These are phyloP conservation scores for Thaumetopoea pityocampa DNA, from an alignment of 1,140 invertebrate genomes.

Conservation along the genomic window DNA sequence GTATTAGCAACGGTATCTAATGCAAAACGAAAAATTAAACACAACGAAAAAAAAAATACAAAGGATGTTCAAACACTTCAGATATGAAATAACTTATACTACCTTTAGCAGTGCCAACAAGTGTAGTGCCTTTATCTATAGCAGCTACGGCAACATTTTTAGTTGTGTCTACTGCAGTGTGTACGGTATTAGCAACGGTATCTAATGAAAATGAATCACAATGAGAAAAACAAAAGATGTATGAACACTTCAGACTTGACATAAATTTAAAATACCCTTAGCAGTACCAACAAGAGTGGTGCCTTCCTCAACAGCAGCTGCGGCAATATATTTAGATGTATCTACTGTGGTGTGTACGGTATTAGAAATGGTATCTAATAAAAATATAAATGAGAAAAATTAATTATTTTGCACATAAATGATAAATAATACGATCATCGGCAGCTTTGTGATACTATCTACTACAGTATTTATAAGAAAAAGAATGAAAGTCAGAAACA, in stretches of 20 bases:
- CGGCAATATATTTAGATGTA: conserved; percentile 29
- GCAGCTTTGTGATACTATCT: no score
- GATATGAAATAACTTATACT: no score
- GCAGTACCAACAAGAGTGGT: conserved; percentile 21
- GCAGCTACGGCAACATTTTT: conserved; percentile 22
- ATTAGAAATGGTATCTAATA: conserved; percentile 8
- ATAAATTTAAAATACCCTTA: conserved; percentile 21
- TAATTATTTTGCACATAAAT: no score
- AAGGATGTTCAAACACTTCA: no score
- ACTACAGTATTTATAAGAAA: conserved; percentile 23
- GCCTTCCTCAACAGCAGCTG: conserved; percentile 30
- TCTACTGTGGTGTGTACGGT: conserved; percentile 28
- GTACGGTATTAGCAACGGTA: conserved; percentile 9
- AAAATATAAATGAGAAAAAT: not conserved
- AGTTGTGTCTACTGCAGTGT: conserved; percentile 12
- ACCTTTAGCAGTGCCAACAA: conserved; percentile 28
- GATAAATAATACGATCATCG: no score
- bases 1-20: conserved; percentile 28
- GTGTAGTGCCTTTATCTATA: conserved; percentile 25
- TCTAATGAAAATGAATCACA: conserved; percentile 11
- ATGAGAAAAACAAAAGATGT: not conserved
- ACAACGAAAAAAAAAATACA: not conserved
- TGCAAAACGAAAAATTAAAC: conserved; percentile 12
- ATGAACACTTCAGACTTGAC: not conserved
- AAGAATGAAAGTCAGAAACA: not conserved